Percentiles rank a stretch among this genome's conserved stretches.
Conservation (phyloP, 2,113 vertebrate genomes). For the Dryoscopus gambensis region DNA sequence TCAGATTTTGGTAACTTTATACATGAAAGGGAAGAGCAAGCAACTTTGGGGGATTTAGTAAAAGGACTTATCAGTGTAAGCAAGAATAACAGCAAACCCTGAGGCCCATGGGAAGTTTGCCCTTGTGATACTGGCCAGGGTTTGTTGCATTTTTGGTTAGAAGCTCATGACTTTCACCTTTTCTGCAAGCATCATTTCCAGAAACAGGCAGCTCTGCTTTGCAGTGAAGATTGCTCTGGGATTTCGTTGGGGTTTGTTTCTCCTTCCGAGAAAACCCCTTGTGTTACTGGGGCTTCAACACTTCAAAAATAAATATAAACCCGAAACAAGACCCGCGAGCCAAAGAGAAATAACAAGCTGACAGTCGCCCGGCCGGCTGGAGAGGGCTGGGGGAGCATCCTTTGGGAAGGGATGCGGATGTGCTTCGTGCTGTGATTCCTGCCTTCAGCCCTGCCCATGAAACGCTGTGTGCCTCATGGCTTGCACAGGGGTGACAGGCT, state of each 20-base stretch:
- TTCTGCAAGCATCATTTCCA: background rate
- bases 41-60: constrained; percentile 15
- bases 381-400: background rate
- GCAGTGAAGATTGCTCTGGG: background rate
- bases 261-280: background rate
- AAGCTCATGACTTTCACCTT: background rate
- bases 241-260: constrained; percentile 21
- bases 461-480: background rate
- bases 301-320: background rate
- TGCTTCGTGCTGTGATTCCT: background rate
- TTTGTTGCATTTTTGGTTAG: constrained; percentile 20
- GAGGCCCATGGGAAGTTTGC: constrained; percentile 15
- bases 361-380: background rate
- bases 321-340: background rate
- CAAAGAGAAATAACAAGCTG: background rate
- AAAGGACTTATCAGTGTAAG: constrained; percentile 21
- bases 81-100: background rate
- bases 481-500: background rate
- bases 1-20: constrained; percentile 50
- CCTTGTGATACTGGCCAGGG: background rate
- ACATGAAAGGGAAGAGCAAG: constrained; percentile 18
- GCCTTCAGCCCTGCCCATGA: background rate
- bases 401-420: background rate
- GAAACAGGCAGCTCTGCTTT: background rate
- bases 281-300: background rate